Percentiles rank a stretch among this genome's conserved stretches.
phyloP scores from a whole-genome alignment of 2,797 vertebrate genomes.

The Sebastes vulpes region DNA sequence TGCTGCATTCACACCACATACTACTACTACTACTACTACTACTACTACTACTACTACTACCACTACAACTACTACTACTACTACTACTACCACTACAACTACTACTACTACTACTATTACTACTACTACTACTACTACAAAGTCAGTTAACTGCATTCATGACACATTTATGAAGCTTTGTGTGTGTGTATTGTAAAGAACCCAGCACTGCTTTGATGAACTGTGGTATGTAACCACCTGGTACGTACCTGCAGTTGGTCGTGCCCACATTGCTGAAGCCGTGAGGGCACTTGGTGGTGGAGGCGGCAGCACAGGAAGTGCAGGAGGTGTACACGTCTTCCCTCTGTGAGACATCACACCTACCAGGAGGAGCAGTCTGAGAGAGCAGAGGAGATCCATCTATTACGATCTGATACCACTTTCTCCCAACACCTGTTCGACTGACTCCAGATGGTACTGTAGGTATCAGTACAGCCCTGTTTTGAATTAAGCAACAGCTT shows the following conservation, averaged over 20 bases:
- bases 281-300: slow-evolving; percentile 79
- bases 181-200: background rate
- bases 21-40: background rate
- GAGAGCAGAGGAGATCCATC: background rate
- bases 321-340: slow-evolving; percentile 76
- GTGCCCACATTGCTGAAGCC: slow-evolving; percentile 74
- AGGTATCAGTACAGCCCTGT: background rate
- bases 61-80: background rate
- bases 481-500: background rate
- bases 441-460: background rate
- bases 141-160: background rate
- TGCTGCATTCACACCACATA: background rate
- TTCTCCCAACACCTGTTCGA: background rate
- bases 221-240: background rate
- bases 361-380: slow-evolving; percentile 57
- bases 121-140: background rate
- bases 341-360: slow-evolving; percentile 83
- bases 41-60: background rate
- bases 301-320: slow-evolving; percentile 83
- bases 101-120: background rate
- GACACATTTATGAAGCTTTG: background rate
- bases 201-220: background rate
- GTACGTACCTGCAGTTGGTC: slow-evolving; percentile 88
- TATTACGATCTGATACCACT: background rate
- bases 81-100: no score